Conservation (phyloP, 2,888 invertebrate species). For the Poecilobothrus nobilitatus region DNA sequence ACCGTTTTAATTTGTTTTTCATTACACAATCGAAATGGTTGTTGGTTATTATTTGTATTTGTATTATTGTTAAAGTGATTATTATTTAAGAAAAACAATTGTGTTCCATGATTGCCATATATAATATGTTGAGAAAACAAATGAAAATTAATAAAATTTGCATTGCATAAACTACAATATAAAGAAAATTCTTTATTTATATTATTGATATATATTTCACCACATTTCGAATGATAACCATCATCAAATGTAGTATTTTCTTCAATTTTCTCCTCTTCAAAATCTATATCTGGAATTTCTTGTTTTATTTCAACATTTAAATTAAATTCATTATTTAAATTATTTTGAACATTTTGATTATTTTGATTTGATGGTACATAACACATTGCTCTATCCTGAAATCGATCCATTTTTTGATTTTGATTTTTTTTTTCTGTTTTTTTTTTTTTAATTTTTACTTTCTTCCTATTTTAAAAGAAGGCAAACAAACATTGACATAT, state of each 20-base stretch:
- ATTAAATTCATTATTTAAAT: background rate
- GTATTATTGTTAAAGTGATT: background rate
- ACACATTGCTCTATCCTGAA: background rate
- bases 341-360: background rate
- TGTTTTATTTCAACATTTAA: constrained; percentile 7
- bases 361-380: background rate
- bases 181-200: constrained; percentile 8
- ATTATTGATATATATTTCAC: constrained; percentile 9
- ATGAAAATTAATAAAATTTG: constrained; percentile 9
- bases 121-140: constrained; percentile 3
- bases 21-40: background rate
- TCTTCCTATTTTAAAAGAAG: background rate
- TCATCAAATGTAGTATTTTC: background rate
- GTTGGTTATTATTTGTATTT: background rate
- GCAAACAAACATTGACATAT: background rate
- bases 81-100: background rate
- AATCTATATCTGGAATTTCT: constrained; percentile 9
- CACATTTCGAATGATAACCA: constrained; percentile 7
- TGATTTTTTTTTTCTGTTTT: background rate
- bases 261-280: background rate
- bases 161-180: constrained; percentile 5
- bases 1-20: background rate
- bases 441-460: background rate
- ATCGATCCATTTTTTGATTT: background rate
- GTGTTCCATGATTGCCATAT: background rate